Evolutionary conservation across 2,113 vertebrate genomes (phyloP).

Genomic region (Zosterops lateralis): DNA sequence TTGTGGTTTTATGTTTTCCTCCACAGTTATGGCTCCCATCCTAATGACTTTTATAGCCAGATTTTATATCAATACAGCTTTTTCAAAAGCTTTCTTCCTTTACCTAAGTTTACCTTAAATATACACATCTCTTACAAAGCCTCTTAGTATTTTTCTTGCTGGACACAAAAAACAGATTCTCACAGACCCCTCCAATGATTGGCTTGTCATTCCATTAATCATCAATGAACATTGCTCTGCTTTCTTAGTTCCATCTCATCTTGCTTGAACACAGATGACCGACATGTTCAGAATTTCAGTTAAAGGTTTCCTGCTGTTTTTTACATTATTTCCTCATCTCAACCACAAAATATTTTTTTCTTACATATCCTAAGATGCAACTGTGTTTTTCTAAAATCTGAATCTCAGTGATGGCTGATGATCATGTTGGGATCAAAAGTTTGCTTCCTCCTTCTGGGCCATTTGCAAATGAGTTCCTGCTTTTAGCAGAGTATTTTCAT

Average conservation of each 20-base stretch:
- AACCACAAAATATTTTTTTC: not conserved
- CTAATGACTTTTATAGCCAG: not conserved
- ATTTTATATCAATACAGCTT: not conserved
- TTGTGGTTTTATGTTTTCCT: not conserved
- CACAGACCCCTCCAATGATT: not conserved
- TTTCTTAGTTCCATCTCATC: not conserved
- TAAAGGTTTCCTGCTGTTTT: not conserved
- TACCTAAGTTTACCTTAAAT: not conserved
- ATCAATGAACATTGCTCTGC: not conserved
- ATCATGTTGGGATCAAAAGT: not conserved
- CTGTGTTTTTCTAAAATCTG: not conserved
- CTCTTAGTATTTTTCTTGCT: not conserved
- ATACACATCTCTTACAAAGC: not conserved
- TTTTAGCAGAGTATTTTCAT: not conserved
- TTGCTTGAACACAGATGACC: not conserved
- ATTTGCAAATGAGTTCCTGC: not conserved
- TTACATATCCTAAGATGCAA: not conserved
- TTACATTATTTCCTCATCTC: not conserved
- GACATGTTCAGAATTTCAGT: not conserved
- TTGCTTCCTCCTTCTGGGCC: not conserved
- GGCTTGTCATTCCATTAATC: not conserved
- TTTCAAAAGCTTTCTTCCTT: not conserved
- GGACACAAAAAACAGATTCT: not conserved
- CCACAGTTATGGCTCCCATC: not conserved
- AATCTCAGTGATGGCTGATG: not conserved